Percentiles rank a stretch among this genome's conserved stretches.
Conservation (phyloP, 2,888 invertebrate species). For the Apomyelois bistriatella region DNA sequence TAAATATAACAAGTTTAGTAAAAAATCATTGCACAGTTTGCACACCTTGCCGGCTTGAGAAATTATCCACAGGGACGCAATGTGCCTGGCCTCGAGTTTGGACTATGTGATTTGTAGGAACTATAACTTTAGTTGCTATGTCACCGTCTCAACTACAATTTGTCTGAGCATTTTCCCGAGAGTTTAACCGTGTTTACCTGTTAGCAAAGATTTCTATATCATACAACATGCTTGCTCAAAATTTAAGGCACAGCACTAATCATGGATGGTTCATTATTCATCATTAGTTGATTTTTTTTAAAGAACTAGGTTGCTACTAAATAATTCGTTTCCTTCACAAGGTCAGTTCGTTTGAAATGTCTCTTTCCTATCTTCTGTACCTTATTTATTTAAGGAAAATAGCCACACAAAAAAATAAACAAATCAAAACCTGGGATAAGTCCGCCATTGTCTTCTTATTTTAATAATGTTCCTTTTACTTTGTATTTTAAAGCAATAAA, state of each 20-base stretch:
- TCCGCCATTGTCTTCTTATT: no score
- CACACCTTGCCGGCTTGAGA: background rate
- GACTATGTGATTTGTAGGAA: background rate
- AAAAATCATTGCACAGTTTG: background rate
- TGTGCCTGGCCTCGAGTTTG: background rate
- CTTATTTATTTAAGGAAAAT: no score
- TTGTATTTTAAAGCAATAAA: no score
- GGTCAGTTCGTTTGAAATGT: no score
- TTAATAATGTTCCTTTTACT: no score
- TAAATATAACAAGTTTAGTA: background rate
- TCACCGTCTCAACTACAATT: background rate
- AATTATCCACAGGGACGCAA: background rate
- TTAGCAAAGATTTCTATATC: background rate
- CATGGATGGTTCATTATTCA: no score
- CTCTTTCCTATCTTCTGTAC: no score
- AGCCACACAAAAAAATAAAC: no score
- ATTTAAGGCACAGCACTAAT: background rate
- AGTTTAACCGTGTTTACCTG: background rate
- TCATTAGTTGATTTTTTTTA: no score
- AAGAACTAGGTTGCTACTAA: no score
- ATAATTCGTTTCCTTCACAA: no score
- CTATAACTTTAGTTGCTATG: conserved; percentile 2
- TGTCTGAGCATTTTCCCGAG: background rate
- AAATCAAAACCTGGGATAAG: no score
- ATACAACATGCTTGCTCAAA: background rate